A percentile compares a stretch with the other conserved stretches of the same genome.
These are phyloP conservation scores for Menidia beryllina DNA, from an alignment of 2,113 vertebrate species.

Conservation along the genomic window DNA sequence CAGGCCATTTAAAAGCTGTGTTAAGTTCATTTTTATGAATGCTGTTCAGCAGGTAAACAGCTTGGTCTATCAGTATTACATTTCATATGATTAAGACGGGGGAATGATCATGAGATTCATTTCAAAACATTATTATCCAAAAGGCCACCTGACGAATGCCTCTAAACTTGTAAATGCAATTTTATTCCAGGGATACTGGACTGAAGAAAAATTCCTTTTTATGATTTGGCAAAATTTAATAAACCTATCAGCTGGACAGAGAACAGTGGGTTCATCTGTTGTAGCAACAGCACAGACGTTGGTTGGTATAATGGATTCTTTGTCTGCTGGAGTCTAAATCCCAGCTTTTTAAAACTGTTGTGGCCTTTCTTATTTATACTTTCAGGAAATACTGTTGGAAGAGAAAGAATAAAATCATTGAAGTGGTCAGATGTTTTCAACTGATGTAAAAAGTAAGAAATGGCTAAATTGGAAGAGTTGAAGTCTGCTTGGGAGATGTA, in stretches of 20 bases:
- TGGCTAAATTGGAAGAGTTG: constrained; percentile 3
- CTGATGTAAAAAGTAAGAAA: constrained; percentile 1
- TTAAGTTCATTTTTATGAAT: constrained; percentile 23
- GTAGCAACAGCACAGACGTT: neutral
- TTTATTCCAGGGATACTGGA: constrained; percentile 3
- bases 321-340: constrained; percentile 14
- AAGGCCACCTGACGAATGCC: constrained; percentile 2
- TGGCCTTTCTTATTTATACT: neutral
- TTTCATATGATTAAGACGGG: constrained; percentile 21
- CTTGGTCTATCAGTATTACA: neutral
- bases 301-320: constrained; percentile 8
- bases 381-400: constrained; percentile 11
- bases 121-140: constrained; percentile 22
- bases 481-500: constrained; percentile 1
- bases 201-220: constrained; percentile 20
- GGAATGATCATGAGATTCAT: constrained; percentile 23
- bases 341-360: neutral
- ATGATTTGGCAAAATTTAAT: constrained; percentile 43
- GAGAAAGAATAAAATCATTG: constrained; percentile 27
- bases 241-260: constrained; percentile 4
- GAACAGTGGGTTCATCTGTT: constrained; percentile 4
- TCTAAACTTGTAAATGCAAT: constrained; percentile 16
- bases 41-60: constrained; percentile 8
- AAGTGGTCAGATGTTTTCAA: constrained; percentile 27
- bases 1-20: constrained; percentile 19